A percentile compares a stretch with the other conserved stretches of the same genome.
These are phyloP conservation scores for Tinea trinotella DNA, from an alignment of 2,888 invertebrate species.

Conservation along the genomic window DNA sequence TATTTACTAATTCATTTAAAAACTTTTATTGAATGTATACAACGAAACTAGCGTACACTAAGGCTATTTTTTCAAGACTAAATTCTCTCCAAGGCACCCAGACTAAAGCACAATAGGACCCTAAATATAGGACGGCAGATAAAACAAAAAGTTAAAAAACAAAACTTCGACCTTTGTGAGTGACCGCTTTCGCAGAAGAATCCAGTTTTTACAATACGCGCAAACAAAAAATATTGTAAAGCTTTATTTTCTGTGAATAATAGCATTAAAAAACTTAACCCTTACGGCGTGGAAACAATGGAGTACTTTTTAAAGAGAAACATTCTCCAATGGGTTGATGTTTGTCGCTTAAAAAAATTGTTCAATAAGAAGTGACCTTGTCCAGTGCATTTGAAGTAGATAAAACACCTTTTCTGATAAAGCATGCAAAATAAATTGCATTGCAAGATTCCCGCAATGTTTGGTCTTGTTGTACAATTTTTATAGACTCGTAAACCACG, in stretches of 20 bases:
- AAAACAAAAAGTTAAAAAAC: slow-evolving; percentile 55
- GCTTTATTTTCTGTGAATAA: slow-evolving; percentile 29
- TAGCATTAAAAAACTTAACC: slow-evolving; percentile 49
- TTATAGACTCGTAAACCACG: slow-evolving; percentile 66
- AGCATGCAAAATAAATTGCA: slow-evolving; percentile 33
- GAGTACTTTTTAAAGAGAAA: slow-evolving; percentile 34
- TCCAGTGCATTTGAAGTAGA: slow-evolving; percentile 15
- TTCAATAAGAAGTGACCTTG: not conserved
- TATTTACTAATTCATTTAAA: not conserved
- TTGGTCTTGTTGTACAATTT: slow-evolving; percentile 59
- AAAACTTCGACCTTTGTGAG: slow-evolving; percentile 50
- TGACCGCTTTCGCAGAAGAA: slow-evolving; percentile 62
- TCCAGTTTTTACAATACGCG: slow-evolving; percentile 25
- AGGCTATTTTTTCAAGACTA: slow-evolving; percentile 66
- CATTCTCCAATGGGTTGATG: slow-evolving; percentile 47
- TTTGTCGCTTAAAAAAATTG: not conserved
- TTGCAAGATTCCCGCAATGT: slow-evolving; percentile 57
- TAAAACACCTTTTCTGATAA: slow-evolving; percentile 30
- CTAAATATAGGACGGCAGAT: slow-evolving; percentile 65
- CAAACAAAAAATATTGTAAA: slow-evolving; percentile 39
- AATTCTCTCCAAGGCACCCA: slow-evolving; percentile 46
- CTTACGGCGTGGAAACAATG: slow-evolving; percentile 52
- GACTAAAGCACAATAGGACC: slow-evolving; percentile 58
- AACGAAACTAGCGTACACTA: slow-evolving; percentile 49
- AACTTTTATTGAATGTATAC: not conserved